Conservation (phyloP, 2,888 invertebrate species). For the Artemia sinica region DNA sequence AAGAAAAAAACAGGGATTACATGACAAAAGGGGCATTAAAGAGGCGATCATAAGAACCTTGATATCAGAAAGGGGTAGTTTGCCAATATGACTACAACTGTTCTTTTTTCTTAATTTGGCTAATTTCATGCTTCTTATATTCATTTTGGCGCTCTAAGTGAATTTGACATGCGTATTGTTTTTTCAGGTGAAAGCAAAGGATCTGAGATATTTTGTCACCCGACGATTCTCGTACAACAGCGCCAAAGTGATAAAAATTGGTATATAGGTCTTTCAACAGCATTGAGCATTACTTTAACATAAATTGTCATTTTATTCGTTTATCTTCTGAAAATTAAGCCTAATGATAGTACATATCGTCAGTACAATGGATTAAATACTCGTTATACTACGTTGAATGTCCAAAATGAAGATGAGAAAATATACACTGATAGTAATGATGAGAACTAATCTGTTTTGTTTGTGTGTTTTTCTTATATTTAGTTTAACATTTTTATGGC, state of each 20-base stretch:
- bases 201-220: slow-evolving; percentile 21
- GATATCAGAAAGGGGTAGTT: too few relatives aligned
- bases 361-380: neutral
- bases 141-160: neutral
- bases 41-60: too few relatives aligned
- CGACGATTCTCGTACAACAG: slow-evolving; percentile 16
- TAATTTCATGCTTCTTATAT: neutral
- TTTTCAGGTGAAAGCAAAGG: slow-evolving; percentile 2
- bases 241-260: slow-evolving; percentile 16
- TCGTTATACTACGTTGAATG: slow-evolving; percentile 2
- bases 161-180: neutral
- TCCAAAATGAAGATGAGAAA: neutral
- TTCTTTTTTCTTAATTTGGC: neutral
- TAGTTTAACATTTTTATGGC: neutral
- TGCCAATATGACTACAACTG: too few relatives aligned
- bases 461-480: neutral
- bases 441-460: neutral
- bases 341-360: neutral
- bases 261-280: slow-evolving; percentile 19
- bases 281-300: slow-evolving; percentile 18
- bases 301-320: slow-evolving; percentile 14
- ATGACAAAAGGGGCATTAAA: too few relatives aligned
- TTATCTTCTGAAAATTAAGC: neutral
- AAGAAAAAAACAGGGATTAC: too few relatives aligned
- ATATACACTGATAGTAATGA: slow-evolving; percentile 1